phyloP scores from a whole-genome alignment of 2,888 invertebrate genomes.

The Copidosoma aretas region DNA sequence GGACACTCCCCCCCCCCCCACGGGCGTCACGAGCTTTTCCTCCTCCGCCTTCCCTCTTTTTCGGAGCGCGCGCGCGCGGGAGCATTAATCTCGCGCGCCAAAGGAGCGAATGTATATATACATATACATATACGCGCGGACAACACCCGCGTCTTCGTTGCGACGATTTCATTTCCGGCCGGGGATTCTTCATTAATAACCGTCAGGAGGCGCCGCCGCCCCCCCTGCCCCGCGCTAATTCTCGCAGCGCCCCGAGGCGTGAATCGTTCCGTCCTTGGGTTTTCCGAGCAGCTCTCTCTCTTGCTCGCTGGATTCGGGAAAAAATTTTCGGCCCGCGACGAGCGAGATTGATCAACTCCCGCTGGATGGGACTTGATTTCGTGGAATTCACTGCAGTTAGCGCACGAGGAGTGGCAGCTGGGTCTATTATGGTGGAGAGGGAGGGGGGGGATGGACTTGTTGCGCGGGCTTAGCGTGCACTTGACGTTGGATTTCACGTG shows the following conservation, averaged over 20 bases:
- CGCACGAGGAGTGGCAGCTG: too few relatives aligned
- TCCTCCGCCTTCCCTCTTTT: not conserved
- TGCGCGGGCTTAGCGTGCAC: not conserved
- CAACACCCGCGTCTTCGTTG: slow-evolving; percentile 16
- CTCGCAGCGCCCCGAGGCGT: not conserved
- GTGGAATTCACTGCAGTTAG: not conserved
- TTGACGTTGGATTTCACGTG: too few relatives aligned
- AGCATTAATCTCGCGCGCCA: not conserved
- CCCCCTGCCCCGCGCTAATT: slow-evolving; percentile 13
- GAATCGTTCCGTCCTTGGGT: not conserved
- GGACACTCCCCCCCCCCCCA: not conserved
- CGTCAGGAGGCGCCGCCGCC: not conserved
- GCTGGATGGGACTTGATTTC: slow-evolving; percentile 4
- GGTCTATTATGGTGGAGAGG: not conserved
- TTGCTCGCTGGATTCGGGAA: slow-evolving; percentile 1
- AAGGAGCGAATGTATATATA: too few relatives aligned
- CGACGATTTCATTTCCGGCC: slow-evolving; percentile 36
- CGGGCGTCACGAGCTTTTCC: not conserved
- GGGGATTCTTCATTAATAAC: slow-evolving; percentile 34
- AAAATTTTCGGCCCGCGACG: not conserved
- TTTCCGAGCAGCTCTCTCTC: slow-evolving; percentile 8
- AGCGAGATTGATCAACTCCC: slow-evolving; percentile 16
- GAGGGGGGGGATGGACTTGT: not conserved
- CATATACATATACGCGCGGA: too few relatives aligned
- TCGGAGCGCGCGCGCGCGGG: not conserved